A percentile compares a stretch with the other conserved stretches of the same genome.
phyloP scores from a whole-genome alignment of 2,113 vertebrate species.

The Brachionichthys hirsutus region DNA sequence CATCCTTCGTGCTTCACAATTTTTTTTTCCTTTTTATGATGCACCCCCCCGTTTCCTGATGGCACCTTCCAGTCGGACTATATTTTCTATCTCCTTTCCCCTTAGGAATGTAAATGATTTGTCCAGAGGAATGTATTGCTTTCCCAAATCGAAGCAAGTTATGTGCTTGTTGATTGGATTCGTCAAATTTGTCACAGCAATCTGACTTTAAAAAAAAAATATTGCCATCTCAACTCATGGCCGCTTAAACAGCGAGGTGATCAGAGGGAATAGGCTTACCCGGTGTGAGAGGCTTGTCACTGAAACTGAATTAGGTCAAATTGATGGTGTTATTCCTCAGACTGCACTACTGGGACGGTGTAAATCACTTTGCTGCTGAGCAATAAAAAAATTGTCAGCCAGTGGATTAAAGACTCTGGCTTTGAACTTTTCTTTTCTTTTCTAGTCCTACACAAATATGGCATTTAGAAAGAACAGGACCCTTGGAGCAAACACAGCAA shows the following conservation, averaged over 20 bases:
- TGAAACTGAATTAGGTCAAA: conserved; percentile 65
- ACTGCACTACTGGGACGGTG: conserved; percentile 41
- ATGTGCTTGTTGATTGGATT: not conserved
- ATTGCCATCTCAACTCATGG: conserved; percentile 10
- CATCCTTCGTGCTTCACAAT: too few species aligned
- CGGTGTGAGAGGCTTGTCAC: conserved; percentile 60
- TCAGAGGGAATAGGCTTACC: conserved; percentile 44
- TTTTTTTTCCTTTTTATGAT: too few species aligned
- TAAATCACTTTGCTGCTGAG: conserved; percentile 63
- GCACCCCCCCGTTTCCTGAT: too few species aligned
- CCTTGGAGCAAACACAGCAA: conserved; percentile 54
- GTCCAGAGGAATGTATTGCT: too few species aligned
- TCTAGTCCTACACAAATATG: conserved; percentile 53
- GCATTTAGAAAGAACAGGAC: conserved; percentile 61
- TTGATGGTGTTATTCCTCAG: conserved; percentile 55
- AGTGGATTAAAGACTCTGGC: conserved; percentile 53
- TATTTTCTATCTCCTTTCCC: too few species aligned
- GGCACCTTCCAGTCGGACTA: too few species aligned
- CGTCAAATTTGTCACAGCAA: conserved; percentile 1
- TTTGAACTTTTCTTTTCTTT: conserved; percentile 53
- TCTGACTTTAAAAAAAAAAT: conserved; percentile 5
- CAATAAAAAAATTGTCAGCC: conserved; percentile 60
- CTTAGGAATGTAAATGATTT: too few species aligned
- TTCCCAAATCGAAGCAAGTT: too few species aligned
- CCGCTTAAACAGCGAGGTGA: conserved; percentile 42